phyloP scores from a whole-genome alignment of 2,888 invertebrate genomes.

The Perizoma flavofasciatum region DNA sequence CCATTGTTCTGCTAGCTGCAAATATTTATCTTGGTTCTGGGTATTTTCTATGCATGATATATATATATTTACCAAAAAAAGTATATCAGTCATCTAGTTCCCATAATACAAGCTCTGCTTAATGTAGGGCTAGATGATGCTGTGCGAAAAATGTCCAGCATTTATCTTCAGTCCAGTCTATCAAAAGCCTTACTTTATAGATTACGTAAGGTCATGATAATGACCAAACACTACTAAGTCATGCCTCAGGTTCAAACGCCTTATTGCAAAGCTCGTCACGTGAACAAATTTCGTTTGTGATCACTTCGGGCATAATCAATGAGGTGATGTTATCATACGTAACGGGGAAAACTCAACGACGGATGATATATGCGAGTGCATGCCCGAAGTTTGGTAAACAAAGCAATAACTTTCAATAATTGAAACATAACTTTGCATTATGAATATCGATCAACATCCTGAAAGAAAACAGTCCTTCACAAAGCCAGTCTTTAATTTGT shows the following conservation, averaged over 20 bases:
- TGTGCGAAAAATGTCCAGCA: too few species aligned
- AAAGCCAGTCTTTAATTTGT: too few species aligned
- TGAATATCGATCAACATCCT: slow-evolving; percentile 5
- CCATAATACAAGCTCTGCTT: too few species aligned
- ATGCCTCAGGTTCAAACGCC: slow-evolving; percentile 39
- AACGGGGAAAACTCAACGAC: slow-evolving; percentile 29
- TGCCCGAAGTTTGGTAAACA: slow-evolving; percentile 21
- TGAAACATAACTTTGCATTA: slow-evolving; percentile 31
- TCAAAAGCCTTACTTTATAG: not conserved
- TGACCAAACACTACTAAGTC: slow-evolving; percentile 56
- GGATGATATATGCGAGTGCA: slow-evolving; percentile 32
- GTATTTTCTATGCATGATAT: too few species aligned
- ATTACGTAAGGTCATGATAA: slow-evolving; percentile 36
- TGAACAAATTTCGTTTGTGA: slow-evolving; percentile 34
- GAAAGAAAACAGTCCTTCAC: too few species aligned
- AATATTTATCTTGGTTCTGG: too few species aligned
- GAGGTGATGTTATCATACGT: slow-evolving; percentile 32
- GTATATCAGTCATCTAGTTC: too few species aligned
- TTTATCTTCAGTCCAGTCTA: slow-evolving; percentile 4
- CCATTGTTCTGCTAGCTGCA: too few species aligned
- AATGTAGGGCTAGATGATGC: too few species aligned
- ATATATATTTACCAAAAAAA: too few species aligned
- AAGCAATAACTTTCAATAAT: slow-evolving; percentile 34
- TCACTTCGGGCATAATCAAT: slow-evolving; percentile 27
- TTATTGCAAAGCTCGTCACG: slow-evolving; percentile 26